Evolutionary conservation across 2,888 invertebrate genomes (phyloP).

Genomic region (Pandemis corylana): DNA sequence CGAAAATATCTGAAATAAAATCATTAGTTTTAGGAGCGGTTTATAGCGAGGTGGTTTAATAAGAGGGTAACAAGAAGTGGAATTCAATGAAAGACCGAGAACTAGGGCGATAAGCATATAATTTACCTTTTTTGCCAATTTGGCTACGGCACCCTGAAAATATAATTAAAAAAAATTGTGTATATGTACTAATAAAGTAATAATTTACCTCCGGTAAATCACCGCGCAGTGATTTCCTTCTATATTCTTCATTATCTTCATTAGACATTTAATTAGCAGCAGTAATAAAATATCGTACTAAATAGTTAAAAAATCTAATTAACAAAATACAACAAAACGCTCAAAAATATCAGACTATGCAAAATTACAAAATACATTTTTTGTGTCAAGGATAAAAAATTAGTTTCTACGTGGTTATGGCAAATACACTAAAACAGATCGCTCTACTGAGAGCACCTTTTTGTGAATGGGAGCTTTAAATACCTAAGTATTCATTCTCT

Average conservation of each 20-base stretch:
- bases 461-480: no score
- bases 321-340: conserved; percentile 2
- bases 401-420: conserved; percentile 18
- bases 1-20: conserved; percentile 55
- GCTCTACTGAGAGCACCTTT: no score
- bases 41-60: no score
- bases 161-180: no score
- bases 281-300: no score
- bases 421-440: background rate
- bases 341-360: conserved; percentile 19
- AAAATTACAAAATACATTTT: conserved; percentile 18
- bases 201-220: conserved; percentile 24
- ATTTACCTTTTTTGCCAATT: no score
- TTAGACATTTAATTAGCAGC: background rate
- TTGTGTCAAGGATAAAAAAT: background rate
- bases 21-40: background rate
- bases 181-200: no score
- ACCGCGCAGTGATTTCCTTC: conserved; percentile 1
- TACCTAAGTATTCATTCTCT: no score
- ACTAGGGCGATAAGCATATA: no score
- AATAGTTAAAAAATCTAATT: conserved; percentile 1
- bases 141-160: no score
- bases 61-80: no score
- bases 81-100: no score
- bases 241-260: background rate